Percentiles rank a stretch among this genome's conserved stretches.
These are phyloP conservation scores for Chydorus sphaericus DNA, from an alignment of 2,888 invertebrate genomes.

Conservation along the genomic window DNA sequence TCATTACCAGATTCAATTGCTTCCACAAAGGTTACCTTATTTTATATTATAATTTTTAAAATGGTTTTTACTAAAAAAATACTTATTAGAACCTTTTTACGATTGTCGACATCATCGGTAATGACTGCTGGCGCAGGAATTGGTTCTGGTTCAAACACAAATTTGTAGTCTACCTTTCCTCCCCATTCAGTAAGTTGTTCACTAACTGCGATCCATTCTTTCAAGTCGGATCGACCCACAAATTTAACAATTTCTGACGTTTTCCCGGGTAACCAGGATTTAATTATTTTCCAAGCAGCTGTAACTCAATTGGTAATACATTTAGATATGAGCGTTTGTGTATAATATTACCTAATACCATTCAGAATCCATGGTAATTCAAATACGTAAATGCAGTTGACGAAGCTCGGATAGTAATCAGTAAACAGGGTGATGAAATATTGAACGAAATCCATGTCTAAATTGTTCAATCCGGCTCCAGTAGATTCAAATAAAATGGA, in stretches of 20 bases:
- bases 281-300: slow-evolving; percentile 85
- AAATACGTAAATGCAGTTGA: slow-evolving; percentile 76
- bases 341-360: slow-evolving; percentile 36
- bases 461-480: slow-evolving; percentile 65
- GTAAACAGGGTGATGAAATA: slow-evolving; percentile 76
- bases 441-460: slow-evolving; percentile 84
- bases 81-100: not conserved
- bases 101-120: slow-evolving; percentile 10
- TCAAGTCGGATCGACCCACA: slow-evolving; percentile 56
- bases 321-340: too few relatives aligned
- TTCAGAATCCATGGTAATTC: slow-evolving; percentile 91
- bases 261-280: slow-evolving; percentile 68
- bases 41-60: not conserved
- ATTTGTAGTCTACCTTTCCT: slow-evolving; percentile 56
- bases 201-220: slow-evolving; percentile 54
- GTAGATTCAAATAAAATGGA: slow-evolving; percentile 83
- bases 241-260: slow-evolving; percentile 80
- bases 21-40: slow-evolving; percentile 43
- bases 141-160: slow-evolving; percentile 50
- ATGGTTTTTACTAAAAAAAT: not conserved
- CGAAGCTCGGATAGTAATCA: slow-evolving; percentile 68
- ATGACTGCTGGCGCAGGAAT: slow-evolving; percentile 10
- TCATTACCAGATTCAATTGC: slow-evolving; percentile 19
- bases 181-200: slow-evolving; percentile 68
- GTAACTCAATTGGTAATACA: slow-evolving; percentile 11